These are phyloP conservation scores for Anthophora plumipes DNA, from an alignment of 2,888 invertebrate species.

Conservation along the genomic window DNA sequence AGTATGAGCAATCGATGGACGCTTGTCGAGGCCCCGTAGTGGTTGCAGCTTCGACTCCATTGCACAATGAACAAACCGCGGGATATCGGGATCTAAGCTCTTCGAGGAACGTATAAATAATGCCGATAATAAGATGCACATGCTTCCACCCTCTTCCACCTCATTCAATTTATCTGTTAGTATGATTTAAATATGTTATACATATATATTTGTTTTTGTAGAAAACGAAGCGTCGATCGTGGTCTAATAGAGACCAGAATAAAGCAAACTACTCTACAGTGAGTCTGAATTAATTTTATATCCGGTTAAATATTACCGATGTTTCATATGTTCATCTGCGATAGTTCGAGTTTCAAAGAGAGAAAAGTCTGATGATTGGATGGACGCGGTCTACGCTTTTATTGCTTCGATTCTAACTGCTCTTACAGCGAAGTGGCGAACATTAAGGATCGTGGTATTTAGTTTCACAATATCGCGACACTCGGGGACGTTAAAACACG, in stretches of 20 bases:
- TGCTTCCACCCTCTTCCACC: not conserved
- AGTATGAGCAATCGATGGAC: conserved; percentile 70
- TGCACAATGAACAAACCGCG: conserved; percentile 48
- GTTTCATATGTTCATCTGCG: not conserved
- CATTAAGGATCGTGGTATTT: conserved; percentile 3
- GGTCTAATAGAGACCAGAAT: not conserved
- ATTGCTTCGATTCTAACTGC: not conserved
- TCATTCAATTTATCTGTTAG: too few relatives aligned
- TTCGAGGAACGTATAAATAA: conserved; percentile 46
- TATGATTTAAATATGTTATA: too few relatives aligned
- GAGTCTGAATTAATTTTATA: conserved; percentile 39
- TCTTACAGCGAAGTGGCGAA: not conserved
- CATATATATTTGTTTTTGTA: conserved; percentile 32
- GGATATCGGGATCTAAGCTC: conserved; percentile 45
- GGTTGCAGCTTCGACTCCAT: conserved; percentile 37
- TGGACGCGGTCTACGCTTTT: not conserved
- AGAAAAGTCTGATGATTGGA: conserved; percentile 11
- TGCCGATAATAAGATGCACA: conserved; percentile 40
- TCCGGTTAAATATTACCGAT: conserved; percentile 19
- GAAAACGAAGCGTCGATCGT: conserved; percentile 21
- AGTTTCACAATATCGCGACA: conserved; percentile 6
- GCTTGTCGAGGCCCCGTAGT: conserved; percentile 33
- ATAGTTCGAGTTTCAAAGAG: not conserved
- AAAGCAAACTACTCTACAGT: too few relatives aligned
- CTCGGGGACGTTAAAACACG: conserved; percentile 22